Conservation (phyloP, 2,113 vertebrate genomes). For the Megalops atlanticus region DNA sequence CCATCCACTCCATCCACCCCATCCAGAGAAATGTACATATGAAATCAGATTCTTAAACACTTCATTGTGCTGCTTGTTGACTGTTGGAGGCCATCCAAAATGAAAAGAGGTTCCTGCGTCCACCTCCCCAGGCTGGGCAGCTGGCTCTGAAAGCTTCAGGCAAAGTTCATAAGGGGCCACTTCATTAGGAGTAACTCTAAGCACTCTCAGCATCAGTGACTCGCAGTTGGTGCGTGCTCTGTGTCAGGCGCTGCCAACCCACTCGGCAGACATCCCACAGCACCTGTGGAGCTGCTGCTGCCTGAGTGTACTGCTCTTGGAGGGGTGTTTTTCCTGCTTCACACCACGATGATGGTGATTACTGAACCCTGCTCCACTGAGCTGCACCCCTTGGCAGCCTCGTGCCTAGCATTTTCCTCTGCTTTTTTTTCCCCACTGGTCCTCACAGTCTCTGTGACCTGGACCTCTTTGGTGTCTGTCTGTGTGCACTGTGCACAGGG, state of each 20-base stretch:
- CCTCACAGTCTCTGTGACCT: background rate
- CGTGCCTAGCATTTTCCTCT: background rate
- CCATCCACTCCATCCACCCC: conserved; percentile 28
- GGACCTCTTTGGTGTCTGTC: background rate
- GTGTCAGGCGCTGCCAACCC: too few relatives aligned
- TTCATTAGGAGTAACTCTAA: background rate
- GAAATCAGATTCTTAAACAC: conserved; percentile 20
- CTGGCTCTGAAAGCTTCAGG: background rate
- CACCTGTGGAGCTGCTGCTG: background rate
- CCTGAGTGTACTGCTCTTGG: background rate
- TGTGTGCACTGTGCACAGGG: background rate
- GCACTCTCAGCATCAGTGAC: background rate
- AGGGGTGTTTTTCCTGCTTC: background rate
- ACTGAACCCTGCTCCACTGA: too few relatives aligned
- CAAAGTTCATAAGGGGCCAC: background rate
- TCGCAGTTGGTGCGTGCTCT: background rate
- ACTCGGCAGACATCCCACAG: background rate
- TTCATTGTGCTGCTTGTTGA: conserved; percentile 28
- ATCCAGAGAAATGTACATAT: conserved; percentile 27
- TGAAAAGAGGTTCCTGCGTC: conserved; percentile 5
- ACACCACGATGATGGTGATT: too few relatives aligned
- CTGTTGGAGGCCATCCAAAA: conserved; percentile 21
- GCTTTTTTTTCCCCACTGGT: background rate
- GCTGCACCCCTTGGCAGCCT: too few relatives aligned
- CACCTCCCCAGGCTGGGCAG: background rate